Conservation (phyloP, 2,888 invertebrate genomes). For the Endotricha flammealis region DNA sequence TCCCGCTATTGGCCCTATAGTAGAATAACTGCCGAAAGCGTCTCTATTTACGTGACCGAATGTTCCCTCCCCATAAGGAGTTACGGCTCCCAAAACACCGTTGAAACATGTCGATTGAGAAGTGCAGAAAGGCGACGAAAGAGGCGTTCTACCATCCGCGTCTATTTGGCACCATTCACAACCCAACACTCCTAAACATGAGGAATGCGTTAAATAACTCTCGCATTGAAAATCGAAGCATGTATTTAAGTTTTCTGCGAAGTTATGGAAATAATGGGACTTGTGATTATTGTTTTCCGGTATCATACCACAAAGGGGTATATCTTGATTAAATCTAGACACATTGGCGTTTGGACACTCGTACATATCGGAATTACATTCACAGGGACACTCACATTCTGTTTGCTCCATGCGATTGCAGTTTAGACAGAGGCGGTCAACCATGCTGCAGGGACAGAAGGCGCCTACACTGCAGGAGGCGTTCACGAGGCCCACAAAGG, state of each 20-base stretch:
- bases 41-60: conserved; percentile 70
- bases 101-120: conserved; percentile 90
- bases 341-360: conserved; percentile 54
- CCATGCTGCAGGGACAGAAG: conserved; percentile 96
- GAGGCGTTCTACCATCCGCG: conserved; percentile 82
- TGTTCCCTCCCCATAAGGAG: conserved; percentile 88
- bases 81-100: conserved; percentile 88
- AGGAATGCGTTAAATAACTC: conserved; percentile 78
- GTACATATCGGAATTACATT: conserved; percentile 82
- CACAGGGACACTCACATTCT: conserved; percentile 97
- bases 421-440: conserved; percentile 91
- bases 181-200: conserved; percentile 86
- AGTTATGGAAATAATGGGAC: conserved; percentile 68
- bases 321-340: conserved; percentile 46
- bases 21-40: conserved; percentile 79
- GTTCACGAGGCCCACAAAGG: conserved; percentile 92
- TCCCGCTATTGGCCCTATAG: conserved; percentile 92
- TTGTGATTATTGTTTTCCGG: conserved; percentile 70
- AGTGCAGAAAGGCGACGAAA: conserved; percentile 87
- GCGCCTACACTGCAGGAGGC: conserved; percentile 89
- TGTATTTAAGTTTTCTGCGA: conserved; percentile 77
- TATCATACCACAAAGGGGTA: conserved; percentile 64
- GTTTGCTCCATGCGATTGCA: conserved; percentile 96
- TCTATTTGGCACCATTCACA: conserved; percentile 95
- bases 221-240: conserved; percentile 86